phyloP scores from a whole-genome alignment of 2,113 vertebrate genomes.

The Myiozetetes cayanensis region DNA sequence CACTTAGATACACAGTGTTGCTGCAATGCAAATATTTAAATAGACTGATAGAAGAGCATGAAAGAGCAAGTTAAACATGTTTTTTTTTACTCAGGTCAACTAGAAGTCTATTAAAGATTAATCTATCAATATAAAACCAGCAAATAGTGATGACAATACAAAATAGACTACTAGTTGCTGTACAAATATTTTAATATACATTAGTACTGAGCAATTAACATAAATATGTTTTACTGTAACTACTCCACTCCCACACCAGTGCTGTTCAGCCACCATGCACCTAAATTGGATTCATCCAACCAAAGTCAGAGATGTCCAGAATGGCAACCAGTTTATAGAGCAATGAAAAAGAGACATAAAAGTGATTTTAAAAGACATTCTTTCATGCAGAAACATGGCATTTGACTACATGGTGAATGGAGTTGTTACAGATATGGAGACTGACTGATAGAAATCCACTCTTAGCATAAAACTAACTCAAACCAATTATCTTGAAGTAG shows the following conservation, averaged over 20 bases:
- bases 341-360: neutral
- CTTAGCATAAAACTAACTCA: neutral
- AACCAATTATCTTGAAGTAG: neutral
- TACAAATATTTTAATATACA: slow-evolving; percentile 7
- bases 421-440: neutral
- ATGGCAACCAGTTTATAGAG: neutral
- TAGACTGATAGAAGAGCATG: neutral
- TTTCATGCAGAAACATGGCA: neutral
- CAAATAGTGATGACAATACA: neutral
- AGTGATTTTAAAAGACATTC: neutral
- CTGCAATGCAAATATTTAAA: slow-evolving; percentile 34
- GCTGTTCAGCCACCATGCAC: neutral
- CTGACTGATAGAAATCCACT: neutral
- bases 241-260: neutral
- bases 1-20: neutral
- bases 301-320: neutral
- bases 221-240: neutral
- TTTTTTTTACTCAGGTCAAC: neutral
- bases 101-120: neutral
- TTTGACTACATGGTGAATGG: neutral
- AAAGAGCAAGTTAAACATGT: neutral
- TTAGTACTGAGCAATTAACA: neutral
- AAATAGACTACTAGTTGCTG: neutral
- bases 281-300: neutral
- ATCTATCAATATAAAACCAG: neutral